phyloP scores from a whole-genome alignment of 2,113 vertebrate species.

The human region DNA sequence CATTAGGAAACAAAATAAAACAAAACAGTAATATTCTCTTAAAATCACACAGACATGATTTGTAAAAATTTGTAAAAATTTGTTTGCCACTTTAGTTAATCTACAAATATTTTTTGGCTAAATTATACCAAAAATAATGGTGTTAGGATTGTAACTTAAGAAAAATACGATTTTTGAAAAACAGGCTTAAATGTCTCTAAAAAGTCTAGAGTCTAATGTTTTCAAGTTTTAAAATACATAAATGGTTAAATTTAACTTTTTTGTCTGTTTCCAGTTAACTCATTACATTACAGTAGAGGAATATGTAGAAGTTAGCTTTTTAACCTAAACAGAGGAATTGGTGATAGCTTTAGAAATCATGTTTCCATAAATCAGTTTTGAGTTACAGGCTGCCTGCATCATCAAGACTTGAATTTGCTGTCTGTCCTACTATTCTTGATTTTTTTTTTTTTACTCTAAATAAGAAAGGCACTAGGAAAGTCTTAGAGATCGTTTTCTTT shows the following conservation, averaged over 20 bases:
- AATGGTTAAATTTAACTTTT: background rate
- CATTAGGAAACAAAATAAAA: background rate
- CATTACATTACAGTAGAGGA: background rate
- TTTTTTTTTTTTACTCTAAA: background rate
- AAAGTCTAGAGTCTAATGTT: background rate
- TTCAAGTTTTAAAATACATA: slow-evolving; percentile 26
- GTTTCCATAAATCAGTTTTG: background rate
- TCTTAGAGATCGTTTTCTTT: slow-evolving; percentile 41
- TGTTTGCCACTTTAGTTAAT: background rate
- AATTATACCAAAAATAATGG: background rate
- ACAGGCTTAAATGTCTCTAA: background rate
- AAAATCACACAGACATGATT: background rate
- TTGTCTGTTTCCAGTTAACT: background rate
- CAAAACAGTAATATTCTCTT: background rate
- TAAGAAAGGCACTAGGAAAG: background rate
- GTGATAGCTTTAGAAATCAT: background rate
- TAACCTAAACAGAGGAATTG: slow-evolving; percentile 42
- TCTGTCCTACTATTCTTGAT: background rate
- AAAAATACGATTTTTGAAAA: background rate
- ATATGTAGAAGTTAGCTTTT: background rate
- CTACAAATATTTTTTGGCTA: background rate
- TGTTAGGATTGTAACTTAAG: background rate
- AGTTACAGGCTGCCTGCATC: background rate
- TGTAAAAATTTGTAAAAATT: background rate
- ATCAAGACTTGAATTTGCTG: background rate